Percentiles rank a stretch among this genome's conserved stretches.
Evolutionary conservation across 2,888 invertebrate species (phyloP).

Genomic region (Amblyjoppa proteus): DNA sequence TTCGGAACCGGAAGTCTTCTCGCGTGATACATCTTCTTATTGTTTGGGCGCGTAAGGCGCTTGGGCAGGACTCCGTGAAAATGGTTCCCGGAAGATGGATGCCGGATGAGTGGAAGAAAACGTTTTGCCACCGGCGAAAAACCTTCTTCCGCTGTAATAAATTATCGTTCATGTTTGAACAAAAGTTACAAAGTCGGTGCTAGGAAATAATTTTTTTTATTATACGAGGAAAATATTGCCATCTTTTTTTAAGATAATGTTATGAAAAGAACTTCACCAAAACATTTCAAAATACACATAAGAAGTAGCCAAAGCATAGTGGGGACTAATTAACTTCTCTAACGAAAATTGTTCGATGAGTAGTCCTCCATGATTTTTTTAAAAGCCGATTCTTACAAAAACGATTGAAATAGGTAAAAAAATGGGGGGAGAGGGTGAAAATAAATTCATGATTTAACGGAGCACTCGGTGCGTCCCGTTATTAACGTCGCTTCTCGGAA

Average conservation of each 20-base stretch:
- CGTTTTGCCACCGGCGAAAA: neutral
- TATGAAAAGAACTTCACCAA: too few species aligned
- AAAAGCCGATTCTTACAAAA: neutral
- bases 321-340: neutral
- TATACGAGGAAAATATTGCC: neutral
- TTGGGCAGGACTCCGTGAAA: neutral
- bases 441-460: conserved; percentile 68
- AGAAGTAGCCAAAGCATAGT: too few species aligned
- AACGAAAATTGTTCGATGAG: neutral
- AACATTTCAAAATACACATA: too few species aligned
- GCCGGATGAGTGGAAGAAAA: neutral
- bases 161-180: neutral
- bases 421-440: conserved; percentile 73
- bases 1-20: neutral
- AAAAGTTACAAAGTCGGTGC: neutral
- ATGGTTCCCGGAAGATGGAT: conserved; percentile 1
- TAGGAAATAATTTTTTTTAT: neutral
- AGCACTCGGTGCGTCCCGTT: conserved; percentile 43
- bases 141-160: neutral
- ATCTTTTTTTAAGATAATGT: neutral
- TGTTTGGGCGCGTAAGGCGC: conserved; percentile 2
- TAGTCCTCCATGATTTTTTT: neutral
- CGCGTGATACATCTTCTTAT: conserved; percentile 19
- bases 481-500: conserved; percentile 39
- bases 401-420: conserved; percentile 35